Conservation (phyloP, 2,797 vertebrate genomes). For the Cyprinella venusta region DNA sequence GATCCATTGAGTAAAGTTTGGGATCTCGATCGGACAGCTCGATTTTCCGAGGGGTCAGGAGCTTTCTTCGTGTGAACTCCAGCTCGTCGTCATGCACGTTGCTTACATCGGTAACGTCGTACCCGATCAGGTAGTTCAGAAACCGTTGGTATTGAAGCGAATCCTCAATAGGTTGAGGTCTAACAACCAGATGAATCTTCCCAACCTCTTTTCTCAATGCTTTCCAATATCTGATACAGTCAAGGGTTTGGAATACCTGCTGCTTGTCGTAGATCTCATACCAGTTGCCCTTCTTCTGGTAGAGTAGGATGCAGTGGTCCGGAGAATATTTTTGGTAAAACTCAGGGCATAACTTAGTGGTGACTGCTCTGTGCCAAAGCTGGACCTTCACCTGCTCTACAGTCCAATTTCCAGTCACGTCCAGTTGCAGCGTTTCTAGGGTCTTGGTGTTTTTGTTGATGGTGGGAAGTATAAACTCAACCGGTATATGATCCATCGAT, state of each 20-base stretch:
- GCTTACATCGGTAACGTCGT: slow-evolving; percentile 95
- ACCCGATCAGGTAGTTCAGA: slow-evolving; percentile 92
- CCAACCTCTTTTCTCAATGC: slow-evolving; percentile 88
- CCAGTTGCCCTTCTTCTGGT: slow-evolving; percentile 95
- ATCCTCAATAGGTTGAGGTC: slow-evolving; percentile 80
- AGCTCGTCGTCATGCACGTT: slow-evolving; percentile 97
- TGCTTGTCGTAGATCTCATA: slow-evolving; percentile 98
- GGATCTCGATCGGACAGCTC: slow-evolving; percentile 88
- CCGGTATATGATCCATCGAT: slow-evolving; percentile 86
- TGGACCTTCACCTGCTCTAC: slow-evolving; percentile 96
- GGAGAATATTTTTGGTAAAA: slow-evolving; percentile 90
- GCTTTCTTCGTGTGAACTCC: slow-evolving; percentile 93
- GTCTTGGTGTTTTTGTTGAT: slow-evolving; percentile 76
- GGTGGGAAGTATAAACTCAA: slow-evolving; percentile 93
- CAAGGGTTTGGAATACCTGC: slow-evolving; percentile 95
- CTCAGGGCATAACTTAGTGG: slow-evolving; percentile 83
- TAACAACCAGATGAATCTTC: slow-evolving; percentile 87
- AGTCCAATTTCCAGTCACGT: slow-evolving; percentile 91
- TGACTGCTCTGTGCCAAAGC: slow-evolving; percentile 91
- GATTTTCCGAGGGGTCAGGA: slow-evolving; percentile 90
- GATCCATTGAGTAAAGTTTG: slow-evolving; percentile 92
- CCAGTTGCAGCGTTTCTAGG: slow-evolving; percentile 80
- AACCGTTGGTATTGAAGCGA: slow-evolving; percentile 88
- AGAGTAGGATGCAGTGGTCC: slow-evolving; percentile 92
- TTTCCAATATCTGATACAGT: slow-evolving; percentile 96